Conservation (phyloP, 1,140 invertebrate genomes). For the Drosophila lacertosa region DNA sequence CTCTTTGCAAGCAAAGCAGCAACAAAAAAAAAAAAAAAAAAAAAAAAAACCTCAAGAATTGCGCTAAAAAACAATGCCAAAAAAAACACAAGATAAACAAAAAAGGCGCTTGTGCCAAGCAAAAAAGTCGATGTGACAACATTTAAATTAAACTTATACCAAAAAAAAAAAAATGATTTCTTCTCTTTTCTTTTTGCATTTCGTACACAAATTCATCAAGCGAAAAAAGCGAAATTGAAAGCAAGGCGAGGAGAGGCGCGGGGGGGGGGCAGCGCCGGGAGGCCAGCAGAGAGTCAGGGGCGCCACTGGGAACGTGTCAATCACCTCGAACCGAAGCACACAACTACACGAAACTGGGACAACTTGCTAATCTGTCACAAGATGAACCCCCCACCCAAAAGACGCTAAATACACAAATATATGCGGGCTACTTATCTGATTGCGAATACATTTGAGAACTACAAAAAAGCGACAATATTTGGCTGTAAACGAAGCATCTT, state of each 20-base stretch:
- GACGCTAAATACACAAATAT: neutral
- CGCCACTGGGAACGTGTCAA: conserved; percentile 74
- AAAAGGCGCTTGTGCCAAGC: conserved; percentile 68
- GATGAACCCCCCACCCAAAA: conserved; percentile 1
- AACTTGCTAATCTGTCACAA: conserved; percentile 26
- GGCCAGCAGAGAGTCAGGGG: conserved; percentile 57
- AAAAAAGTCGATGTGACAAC: conserved; percentile 51
- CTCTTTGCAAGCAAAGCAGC: conserved; percentile 18
- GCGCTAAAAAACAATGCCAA: conserved; percentile 68
- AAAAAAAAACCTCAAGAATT: conserved; percentile 25
- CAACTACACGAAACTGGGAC: conserved; percentile 27
- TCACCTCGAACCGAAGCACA: conserved; percentile 60
- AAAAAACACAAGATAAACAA: conserved; percentile 72
- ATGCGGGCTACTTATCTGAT: conserved; percentile 10
- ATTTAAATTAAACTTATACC: conserved; percentile 30
- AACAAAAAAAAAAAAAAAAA: conserved; percentile 35
- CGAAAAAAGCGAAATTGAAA: conserved; percentile 18
- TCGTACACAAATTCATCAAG: conserved; percentile 1
- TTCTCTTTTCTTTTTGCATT: conserved; percentile 18
- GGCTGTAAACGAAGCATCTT: neutral
- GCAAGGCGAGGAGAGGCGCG: neutral
- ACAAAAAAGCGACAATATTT: neutral
- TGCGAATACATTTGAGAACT: conserved; percentile 1
- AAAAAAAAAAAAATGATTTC: conserved; percentile 27
- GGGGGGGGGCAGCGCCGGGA: conserved; percentile 11